Evolutionary conservation across 2,113 vertebrate species (phyloP).

Genomic region (Tachysurus vachellii): DNA sequence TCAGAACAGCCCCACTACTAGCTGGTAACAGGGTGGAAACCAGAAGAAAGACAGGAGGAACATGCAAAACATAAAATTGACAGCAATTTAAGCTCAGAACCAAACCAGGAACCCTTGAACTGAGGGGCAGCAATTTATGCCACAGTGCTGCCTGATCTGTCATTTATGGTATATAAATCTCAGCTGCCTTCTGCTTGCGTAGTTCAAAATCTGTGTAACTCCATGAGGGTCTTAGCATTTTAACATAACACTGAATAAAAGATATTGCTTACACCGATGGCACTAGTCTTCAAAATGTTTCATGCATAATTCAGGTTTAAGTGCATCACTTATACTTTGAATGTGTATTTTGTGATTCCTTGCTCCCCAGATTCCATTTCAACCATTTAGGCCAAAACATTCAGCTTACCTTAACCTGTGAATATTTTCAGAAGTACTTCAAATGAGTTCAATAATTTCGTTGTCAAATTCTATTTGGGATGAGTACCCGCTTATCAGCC

Average conservation of each 20-base stretch:
- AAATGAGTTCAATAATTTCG: conserved; percentile 9
- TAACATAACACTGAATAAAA: not conserved
- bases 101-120: not conserved
- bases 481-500: conserved; percentile 4
- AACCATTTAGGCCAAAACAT: not conserved
- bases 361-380: not conserved
- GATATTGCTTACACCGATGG: not conserved
- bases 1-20: not conserved
- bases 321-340: too few species aligned
- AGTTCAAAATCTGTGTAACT: not conserved
- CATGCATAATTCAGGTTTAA: not conserved
- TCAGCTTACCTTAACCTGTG: not conserved
- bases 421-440: not conserved
- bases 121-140: not conserved
- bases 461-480: not conserved
- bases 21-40: not conserved
- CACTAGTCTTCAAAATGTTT: not conserved
- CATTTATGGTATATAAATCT: conserved; percentile 3
- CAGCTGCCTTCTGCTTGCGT: not conserved
- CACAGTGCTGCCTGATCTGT: not conserved
- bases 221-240: not conserved
- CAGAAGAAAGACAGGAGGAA: not conserved
- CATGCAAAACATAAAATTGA: not conserved
- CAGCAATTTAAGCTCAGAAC: not conserved
- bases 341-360: not conserved